Percentiles rank a stretch among this genome's conserved stretches.
Evolutionary conservation across 2,888 invertebrate species (phyloP).

Genomic region (Sarcophaga caerulescens): DNA sequence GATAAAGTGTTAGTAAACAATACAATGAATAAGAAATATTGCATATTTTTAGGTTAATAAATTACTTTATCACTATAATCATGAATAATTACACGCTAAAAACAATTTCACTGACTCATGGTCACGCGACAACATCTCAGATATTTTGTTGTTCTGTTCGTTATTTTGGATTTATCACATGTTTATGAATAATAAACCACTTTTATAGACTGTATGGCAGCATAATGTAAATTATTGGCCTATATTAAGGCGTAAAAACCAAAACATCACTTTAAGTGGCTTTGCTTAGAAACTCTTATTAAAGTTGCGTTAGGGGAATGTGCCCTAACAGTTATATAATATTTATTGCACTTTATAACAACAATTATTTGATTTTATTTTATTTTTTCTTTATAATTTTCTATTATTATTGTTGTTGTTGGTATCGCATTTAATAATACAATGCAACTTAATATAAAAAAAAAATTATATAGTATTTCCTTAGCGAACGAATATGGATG

Average conservation of each 20-base stretch:
- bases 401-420: background rate
- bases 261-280: background rate
- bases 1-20: background rate
- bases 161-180: constrained; percentile 12
- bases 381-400: background rate
- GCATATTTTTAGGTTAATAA: background rate
- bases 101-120: background rate
- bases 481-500: background rate
- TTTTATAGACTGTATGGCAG: background rate
- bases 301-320: background rate
- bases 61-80: background rate
- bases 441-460: constrained; percentile 24
- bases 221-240: background rate
- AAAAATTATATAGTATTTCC: background rate
- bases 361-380: background rate
- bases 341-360: background rate
- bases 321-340: background rate
- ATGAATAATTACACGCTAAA: background rate
- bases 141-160: background rate
- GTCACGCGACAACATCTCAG: constrained; percentile 21
- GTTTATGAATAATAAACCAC: constrained; percentile 6
- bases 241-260: constrained; percentile 12
- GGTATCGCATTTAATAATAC: constrained; percentile 19
- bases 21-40: background rate
- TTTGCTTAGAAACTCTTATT: background rate